Base-by-base conservation (phyloP, 2,888 invertebrate genomes). In the Fabriciana adippe region DNA sequence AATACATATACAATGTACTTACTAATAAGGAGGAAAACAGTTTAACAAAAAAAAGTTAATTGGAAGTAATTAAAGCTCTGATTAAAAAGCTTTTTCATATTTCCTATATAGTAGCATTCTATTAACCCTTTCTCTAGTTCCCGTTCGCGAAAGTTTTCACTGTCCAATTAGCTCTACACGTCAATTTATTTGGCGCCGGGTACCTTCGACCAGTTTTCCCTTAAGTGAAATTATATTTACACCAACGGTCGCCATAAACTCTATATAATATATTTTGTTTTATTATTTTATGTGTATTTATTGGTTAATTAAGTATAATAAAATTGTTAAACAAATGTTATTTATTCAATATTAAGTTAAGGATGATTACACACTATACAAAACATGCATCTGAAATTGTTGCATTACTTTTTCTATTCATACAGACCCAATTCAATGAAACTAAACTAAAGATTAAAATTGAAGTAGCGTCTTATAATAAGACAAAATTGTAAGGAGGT, bases 121-220 rank as follows among this genome's bases (percentile, higher is more conserved):
- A 45, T 47, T 15, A 57, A 21, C 21, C 45, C 15, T 57, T 59
- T 59, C 48, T 31, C 59, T 16, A 48, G 16, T 59, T 55, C 65
- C 62, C 68, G n/a, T 66, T 64, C 45, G 62, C 62, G 72, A 69
- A 72, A 71, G 70, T 64, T 62, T 55, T 18, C 54, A 51, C 62
- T 50, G 45, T 60, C 64, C 72, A 72, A 68, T 70, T 72, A 70
- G 61, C 41, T 56, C 57, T 60, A 55, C 57, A 66, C 45, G 59
- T 70, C 61, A 72, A 72, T 72, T 72, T 72, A 72, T 72, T 72
- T 66, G 70, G 68, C 72, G 70, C 66, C 72, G 57, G 59, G 50
- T 55, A 51, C 48, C 61, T 26, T 54, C 31, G 61, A 67, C 70
- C 35, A 64, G 72, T 70, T 70, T 65, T 57, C 64, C 61, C 47